A percentile compares a stretch with the other conserved stretches of the same genome.
phyloP scores from a whole-genome alignment of 1,140 invertebrate species.

The Pogonus chalceus region DNA sequence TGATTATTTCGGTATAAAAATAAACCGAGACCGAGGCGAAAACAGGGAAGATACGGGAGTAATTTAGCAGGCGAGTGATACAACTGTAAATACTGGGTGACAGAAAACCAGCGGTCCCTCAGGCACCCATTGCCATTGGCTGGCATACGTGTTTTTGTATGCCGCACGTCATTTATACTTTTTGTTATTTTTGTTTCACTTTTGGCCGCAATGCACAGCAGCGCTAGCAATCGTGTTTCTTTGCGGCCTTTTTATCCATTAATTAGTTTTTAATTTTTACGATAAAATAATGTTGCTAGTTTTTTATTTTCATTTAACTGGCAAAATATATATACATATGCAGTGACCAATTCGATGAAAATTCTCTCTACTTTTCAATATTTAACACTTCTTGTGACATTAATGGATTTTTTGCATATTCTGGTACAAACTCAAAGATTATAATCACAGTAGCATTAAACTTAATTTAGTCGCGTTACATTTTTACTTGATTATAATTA shows the following conservation, averaged over 20 bases:
- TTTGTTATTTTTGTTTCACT: slow-evolving; percentile 5
- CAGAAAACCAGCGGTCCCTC: neutral
- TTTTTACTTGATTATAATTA: too few relatives aligned
- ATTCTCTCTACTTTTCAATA: too few relatives aligned
- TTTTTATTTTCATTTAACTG: too few relatives aligned
- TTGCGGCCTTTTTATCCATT: neutral
- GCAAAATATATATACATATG: too few relatives aligned
- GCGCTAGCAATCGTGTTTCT: neutral
- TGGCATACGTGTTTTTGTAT: neutral
- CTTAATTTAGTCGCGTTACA: too few relatives aligned
- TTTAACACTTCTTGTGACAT: too few relatives aligned
- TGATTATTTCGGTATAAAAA: too few relatives aligned
- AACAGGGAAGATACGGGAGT: neutral
- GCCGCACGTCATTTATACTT: neutral
- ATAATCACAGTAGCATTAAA: too few relatives aligned
- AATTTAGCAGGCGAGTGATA: neutral
- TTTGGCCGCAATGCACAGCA: neutral
- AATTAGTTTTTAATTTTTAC: slow-evolving; percentile 8
- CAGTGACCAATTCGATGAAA: too few relatives aligned
- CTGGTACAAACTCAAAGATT: too few relatives aligned
- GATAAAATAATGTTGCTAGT: slow-evolving; percentile 1
- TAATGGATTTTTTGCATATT: too few relatives aligned
- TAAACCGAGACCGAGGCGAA: too few relatives aligned
- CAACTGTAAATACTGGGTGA: slow-evolving; percentile 6
- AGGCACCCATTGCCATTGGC: neutral